Conservation (phyloP, 1,140 invertebrate species). For the Agrilus planipennis region DNA sequence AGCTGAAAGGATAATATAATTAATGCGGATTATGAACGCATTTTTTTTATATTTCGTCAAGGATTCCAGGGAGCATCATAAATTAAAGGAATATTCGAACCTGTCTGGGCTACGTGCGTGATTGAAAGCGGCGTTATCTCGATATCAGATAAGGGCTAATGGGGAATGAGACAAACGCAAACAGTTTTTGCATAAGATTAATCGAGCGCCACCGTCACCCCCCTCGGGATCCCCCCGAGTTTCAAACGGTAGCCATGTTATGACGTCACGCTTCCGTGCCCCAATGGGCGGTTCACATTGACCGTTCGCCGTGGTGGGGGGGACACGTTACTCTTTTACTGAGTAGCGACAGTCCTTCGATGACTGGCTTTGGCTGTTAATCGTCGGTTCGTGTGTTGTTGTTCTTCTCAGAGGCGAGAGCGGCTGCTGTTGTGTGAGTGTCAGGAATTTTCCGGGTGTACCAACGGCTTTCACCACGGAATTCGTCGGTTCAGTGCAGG, state of each 20-base stretch:
- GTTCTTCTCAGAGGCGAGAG: slow-evolving; percentile 3
- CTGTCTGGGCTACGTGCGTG: too few species aligned
- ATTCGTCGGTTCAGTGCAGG: slow-evolving; percentile 26
- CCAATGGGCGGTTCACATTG: slow-evolving; percentile 2
- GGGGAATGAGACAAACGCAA: slow-evolving; percentile 6
- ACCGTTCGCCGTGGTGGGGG: neutral
- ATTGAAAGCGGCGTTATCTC: slow-evolving; percentile 1
- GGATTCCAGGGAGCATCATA: too few species aligned
- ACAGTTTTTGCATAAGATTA: slow-evolving; percentile 7
- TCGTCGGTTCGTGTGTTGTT: slow-evolving; percentile 9
- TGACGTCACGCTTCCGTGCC: slow-evolving; percentile 10
- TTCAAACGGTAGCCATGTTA: slow-evolving; percentile 14
- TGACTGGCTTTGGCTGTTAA: slow-evolving; percentile 13
- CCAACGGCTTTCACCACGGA: slow-evolving; percentile 24
- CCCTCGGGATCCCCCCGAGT: slow-evolving; percentile 19
- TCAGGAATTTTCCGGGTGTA: neutral
- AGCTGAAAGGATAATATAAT: too few species aligned
- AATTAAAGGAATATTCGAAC: too few species aligned
- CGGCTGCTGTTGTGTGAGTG: slow-evolving; percentile 9
- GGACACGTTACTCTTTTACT: slow-evolving; percentile 1
- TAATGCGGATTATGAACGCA: too few species aligned
- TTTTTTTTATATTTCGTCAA: too few species aligned
- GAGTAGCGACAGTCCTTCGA: slow-evolving; percentile 1
- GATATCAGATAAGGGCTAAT: slow-evolving; percentile 7
- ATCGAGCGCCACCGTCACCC: slow-evolving; percentile 3